phyloP scores from a whole-genome alignment of 2,113 vertebrate species.

The Rallus limicola region DNA sequence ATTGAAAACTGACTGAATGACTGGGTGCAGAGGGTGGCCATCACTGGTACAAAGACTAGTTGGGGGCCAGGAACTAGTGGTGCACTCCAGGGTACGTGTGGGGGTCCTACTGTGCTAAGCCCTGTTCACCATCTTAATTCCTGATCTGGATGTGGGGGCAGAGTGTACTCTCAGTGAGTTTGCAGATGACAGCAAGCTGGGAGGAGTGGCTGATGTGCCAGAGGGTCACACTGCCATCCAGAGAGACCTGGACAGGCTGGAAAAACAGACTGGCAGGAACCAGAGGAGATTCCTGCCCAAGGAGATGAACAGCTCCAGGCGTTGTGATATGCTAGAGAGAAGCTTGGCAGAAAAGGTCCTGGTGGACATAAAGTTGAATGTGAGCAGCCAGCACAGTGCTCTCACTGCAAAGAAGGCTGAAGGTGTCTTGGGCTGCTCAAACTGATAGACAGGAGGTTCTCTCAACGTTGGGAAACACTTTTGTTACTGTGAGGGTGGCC shows the following conservation, averaged over 20 bases:
- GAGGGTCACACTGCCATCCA: not conserved
- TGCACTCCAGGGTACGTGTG: not conserved
- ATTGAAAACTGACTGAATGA: not conserved
- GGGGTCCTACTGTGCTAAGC: not conserved
- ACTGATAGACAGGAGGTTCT: not conserved
- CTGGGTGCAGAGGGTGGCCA: fast-evolving
- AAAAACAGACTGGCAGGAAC: not conserved
- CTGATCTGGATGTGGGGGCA: not conserved
- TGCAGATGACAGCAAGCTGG: fast-evolving
- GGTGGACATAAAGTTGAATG: not conserved
- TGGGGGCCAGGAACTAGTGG: not conserved
- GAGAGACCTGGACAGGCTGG: not conserved
- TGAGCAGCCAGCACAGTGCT: not conserved
- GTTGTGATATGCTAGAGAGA: not conserved
- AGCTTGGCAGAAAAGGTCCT: not conserved
- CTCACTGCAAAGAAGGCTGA: not conserved
- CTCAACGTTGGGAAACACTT: not conserved
- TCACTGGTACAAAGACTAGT: too few species aligned
- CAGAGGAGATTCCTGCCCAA: not conserved
- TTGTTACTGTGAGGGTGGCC: not conserved
- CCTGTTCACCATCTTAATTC: not conserved
- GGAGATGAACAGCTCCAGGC: not conserved
- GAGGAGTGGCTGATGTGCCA: not conserved
- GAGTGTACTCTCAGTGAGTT: too few species aligned
- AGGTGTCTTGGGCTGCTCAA: not conserved